These are phyloP conservation scores for Trachops cirrhosus DNA, from an alignment of 2,797 vertebrate genomes.

Conservation along the genomic window DNA sequence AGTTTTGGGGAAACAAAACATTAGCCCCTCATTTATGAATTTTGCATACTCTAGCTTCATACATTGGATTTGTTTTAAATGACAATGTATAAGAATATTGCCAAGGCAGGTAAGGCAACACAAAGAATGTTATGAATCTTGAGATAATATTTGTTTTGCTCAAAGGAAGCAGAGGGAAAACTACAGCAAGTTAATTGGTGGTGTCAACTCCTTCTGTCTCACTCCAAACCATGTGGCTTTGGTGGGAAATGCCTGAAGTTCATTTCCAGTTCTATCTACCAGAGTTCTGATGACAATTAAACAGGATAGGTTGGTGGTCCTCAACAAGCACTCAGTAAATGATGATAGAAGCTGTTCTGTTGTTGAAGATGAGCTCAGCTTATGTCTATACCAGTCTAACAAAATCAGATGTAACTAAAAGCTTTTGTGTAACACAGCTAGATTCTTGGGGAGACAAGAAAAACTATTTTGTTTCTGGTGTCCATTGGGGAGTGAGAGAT, in stretches of 20 bases:
- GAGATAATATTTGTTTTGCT: neutral
- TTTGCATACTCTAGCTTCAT: neutral
- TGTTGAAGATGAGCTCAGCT: neutral
- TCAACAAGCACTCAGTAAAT: neutral
- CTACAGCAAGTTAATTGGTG: neutral
- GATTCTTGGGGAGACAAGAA: neutral
- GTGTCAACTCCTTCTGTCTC: neutral
- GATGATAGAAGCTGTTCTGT: neutral
- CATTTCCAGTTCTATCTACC: neutral
- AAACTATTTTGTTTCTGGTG: neutral
- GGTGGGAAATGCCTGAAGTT: neutral
- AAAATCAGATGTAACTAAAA: neutral
- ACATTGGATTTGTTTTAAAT: neutral
- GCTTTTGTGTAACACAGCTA: neutral
- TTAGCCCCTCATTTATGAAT: neutral
- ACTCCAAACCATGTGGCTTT: neutral
- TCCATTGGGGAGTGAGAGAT: neutral
- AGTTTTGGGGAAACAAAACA: neutral
- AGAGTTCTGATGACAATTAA: neutral
- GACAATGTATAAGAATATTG: neutral
- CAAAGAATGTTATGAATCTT: neutral
- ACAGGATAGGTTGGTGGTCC: neutral
- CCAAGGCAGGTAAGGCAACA: neutral
- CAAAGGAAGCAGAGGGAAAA: neutral
- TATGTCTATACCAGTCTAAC: neutral